A percentile compares a stretch with the other conserved stretches of the same genome.
Conservation (phyloP, 2,888 invertebrate genomes). For the Prosapia bicincta region DNA sequence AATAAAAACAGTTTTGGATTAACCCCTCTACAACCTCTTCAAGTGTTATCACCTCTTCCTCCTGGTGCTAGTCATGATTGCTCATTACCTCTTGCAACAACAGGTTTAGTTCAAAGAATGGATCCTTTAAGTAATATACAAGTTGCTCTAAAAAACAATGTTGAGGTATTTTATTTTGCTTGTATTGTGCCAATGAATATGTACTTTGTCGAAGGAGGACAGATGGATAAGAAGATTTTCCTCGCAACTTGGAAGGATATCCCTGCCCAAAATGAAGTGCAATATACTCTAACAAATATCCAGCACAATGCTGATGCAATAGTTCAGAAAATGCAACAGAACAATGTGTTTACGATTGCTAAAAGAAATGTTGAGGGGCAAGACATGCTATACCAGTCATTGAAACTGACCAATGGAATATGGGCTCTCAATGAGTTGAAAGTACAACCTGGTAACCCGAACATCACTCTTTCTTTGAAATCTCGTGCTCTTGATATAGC, state of each 20-base stretch:
- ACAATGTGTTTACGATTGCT: constrained; percentile 97
- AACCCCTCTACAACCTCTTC: constrained; percentile 77
- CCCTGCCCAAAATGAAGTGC: constrained; percentile 95
- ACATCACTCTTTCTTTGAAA: constrained; percentile 84
- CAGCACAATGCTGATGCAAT: constrained; percentile 80
- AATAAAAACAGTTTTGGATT: constrained; percentile 99
- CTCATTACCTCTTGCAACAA: constrained; percentile 71
- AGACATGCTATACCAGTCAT: constrained; percentile 97
- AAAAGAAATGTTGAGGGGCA: constrained; percentile 98
- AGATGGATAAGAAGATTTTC: constrained; percentile 96
- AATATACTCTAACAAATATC: constrained; percentile 85
- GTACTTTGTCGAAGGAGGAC: constrained; percentile 93
- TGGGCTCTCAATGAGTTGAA: constrained; percentile 97
- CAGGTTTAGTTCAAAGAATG: constrained; percentile 94
- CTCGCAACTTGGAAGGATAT: constrained; percentile 99
- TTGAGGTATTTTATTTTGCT: constrained; percentile 98
- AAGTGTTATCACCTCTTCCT: constrained; percentile 72
- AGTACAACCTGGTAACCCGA: constrained; percentile 89
- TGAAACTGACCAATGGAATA: constrained; percentile 94
- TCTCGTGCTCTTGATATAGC: constrained; percentile 92
- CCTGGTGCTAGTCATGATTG: constrained; percentile 78
- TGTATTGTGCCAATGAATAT: constrained; percentile 89
- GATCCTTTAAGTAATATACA: constrained; percentile 95
- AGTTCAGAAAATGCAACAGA: constrained; percentile 90
- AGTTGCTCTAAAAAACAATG: constrained; percentile 98